Evolutionary conservation across 2,888 invertebrate species (phyloP).

Genomic region (Eupithecia inturbata): DNA sequence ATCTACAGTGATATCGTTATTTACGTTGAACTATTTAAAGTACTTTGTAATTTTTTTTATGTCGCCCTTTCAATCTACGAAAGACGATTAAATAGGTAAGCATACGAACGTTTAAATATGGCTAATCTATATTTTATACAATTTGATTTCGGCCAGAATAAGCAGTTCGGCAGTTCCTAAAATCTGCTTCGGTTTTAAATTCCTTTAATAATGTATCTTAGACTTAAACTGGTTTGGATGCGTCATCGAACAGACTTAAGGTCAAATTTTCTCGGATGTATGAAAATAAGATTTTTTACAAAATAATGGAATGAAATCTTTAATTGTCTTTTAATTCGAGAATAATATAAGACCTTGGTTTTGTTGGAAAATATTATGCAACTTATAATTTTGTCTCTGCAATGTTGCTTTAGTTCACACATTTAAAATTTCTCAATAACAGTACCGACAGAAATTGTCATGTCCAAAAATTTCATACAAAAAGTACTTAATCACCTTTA

Average conservation of each 20-base stretch:
- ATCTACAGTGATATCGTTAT: neutral
- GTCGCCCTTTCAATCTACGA: no score
- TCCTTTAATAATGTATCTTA: neutral
- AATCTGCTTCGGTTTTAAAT: neutral
- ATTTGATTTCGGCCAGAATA: neutral
- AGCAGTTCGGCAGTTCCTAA: no score
- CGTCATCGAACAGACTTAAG: slow-evolving; percentile 23
- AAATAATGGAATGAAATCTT: slow-evolving; percentile 3
- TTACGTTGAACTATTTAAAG: neutral
- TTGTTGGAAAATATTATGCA: neutral
- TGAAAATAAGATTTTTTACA: neutral
- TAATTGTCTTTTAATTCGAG: slow-evolving; percentile 5
- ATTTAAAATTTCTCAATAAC: neutral
- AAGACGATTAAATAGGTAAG: neutral
- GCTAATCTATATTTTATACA: neutral
- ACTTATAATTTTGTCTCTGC: neutral
- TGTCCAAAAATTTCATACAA: neutral
- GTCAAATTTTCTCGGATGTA: slow-evolving; percentile 12
- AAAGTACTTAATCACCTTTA: neutral
- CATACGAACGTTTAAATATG: neutral
- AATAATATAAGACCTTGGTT: neutral
- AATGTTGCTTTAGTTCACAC: neutral
- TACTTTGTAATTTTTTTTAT: no score
- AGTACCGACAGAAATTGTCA: neutral
- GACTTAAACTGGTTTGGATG: slow-evolving; percentile 21